These are phyloP conservation scores for Nymphalis polychloros DNA, from an alignment of 2,888 invertebrate species.

Conservation along the genomic window DNA sequence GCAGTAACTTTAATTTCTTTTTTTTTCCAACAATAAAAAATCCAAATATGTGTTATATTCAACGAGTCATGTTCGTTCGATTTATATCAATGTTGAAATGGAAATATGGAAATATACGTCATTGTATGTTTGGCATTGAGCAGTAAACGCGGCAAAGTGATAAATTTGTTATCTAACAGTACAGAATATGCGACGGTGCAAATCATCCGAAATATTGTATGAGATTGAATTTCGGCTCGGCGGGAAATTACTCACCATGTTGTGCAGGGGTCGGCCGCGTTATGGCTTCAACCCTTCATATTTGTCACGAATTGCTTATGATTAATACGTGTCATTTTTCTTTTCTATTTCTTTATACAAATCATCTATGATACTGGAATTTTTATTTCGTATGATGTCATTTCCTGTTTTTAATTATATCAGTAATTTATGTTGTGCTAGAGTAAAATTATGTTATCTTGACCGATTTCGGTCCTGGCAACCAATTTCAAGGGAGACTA, in stretches of 20 bases:
- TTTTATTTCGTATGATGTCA: neutral
- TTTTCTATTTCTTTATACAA: slow-evolving; percentile 17
- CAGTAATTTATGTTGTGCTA: too few relatives aligned
- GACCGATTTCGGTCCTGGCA: too few relatives aligned
- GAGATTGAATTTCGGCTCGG: slow-evolving; percentile 63
- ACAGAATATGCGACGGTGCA: slow-evolving; percentile 64
- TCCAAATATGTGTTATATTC: slow-evolving; percentile 13
- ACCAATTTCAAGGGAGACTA: too few relatives aligned
- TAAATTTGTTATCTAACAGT: slow-evolving; percentile 76
- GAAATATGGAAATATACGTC: slow-evolving; percentile 40
- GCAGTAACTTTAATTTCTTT: too few relatives aligned
- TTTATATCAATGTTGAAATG: slow-evolving; percentile 19
- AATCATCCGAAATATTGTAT: slow-evolving; percentile 71
- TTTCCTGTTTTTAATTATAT: too few relatives aligned
- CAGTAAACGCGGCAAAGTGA: slow-evolving; percentile 65
- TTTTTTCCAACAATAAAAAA: neutral
- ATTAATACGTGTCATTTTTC: slow-evolving; percentile 44
- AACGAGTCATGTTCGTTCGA: slow-evolving; percentile 21
- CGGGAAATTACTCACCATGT: slow-evolving; percentile 54
- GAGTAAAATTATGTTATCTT: too few relatives aligned
- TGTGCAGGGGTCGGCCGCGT: slow-evolving; percentile 34
- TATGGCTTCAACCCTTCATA: slow-evolving; percentile 37
- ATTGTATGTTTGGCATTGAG: slow-evolving; percentile 40
- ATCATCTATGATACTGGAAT: slow-evolving; percentile 17
- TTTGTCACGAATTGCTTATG: slow-evolving; percentile 44